These are phyloP conservation scores for Drosophila bocqueti DNA, from an alignment of 1,140 invertebrate species.

Conservation along the genomic window DNA sequence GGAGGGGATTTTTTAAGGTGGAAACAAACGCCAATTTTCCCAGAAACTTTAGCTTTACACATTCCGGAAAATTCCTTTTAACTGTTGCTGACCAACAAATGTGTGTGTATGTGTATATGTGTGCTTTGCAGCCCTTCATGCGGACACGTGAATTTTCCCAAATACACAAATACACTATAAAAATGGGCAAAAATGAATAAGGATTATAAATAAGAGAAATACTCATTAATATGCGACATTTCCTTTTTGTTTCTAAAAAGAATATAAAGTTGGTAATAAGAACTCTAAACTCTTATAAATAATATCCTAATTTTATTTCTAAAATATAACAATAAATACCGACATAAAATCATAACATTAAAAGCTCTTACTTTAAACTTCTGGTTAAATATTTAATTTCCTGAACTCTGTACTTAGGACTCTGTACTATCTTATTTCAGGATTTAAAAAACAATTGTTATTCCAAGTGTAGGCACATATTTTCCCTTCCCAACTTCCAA, in stretches of 20 bases:
- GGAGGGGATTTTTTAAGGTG: background rate
- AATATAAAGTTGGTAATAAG: too few species aligned
- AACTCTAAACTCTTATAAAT: background rate
- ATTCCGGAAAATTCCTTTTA: conserved; percentile 56
- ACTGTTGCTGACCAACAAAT: conserved; percentile 56
- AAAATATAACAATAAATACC: background rate
- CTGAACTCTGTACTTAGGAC: too few species aligned
- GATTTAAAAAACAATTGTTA: too few species aligned
- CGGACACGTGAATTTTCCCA: conserved; percentile 24
- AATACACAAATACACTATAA: conserved; percentile 6
- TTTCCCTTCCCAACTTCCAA: background rate
- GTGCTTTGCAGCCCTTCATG: conserved; percentile 15
- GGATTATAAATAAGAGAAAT: background rate
- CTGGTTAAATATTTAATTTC: background rate
- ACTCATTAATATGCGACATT: background rate
- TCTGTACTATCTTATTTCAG: too few species aligned
- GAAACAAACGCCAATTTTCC: conserved; percentile 20
- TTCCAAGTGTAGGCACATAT: conserved; percentile 3
- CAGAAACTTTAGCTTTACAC: conserved; percentile 21
- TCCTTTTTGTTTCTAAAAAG: too few species aligned
- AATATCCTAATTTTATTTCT: background rate
- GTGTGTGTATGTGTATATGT: background rate
- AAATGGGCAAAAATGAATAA: background rate
- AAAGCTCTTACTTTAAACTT: background rate
- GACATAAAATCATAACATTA: background rate